Base-by-base conservation (phyloP, 1,140 invertebrate species). In the Procambarus clarkii region DNA sequence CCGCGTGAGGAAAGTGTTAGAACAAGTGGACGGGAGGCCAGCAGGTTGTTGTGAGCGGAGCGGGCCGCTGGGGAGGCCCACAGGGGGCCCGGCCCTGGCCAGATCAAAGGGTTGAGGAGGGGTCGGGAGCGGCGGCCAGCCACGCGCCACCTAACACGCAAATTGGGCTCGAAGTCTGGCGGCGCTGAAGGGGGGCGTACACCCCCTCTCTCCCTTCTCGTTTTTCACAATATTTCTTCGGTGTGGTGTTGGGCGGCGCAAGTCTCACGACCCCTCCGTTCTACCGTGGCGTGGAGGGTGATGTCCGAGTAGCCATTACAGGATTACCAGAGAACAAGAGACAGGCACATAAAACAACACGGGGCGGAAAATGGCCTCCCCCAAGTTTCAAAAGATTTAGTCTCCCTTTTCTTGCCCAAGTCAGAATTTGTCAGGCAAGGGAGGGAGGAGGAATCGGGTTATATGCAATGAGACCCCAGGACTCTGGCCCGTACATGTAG, bases 121-220 rank as follows among this genome's bases (percentile, higher is more conserved):
- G 76, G 58, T 78, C 58, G 45, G 86, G 9, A 80, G 21, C 71
- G 7, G 60, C 54, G 74, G 18, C 48, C 34, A 79, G n/a, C 76
- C 86, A 88, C 86, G 86, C 86, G 86, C 86, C 77, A 80, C 46
- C 77, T 88, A 88, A 88, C 86, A 88, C 86, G 86, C 86, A 88
- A 88, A 88, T 88, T 88, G 86, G 58, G 77, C 86, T 69, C 45
- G 48, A 88, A 69, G 71, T 88, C 44, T 46, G 44, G 86, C 21
- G 82, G 69, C 24, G 83, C 44, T 86, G 71, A 86, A 76, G 48
- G 71, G 64, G 83, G 69, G 44, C 24, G 15, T 21, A 18, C 21
- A 69, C 78, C 78, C 79, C 58, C 81, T 45, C 81, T 8, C 58
- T 45, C 50, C 18, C 54, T 64, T 48, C 21, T 44, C 81, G n/a